Conservation (phyloP, 2,888 invertebrate genomes). For the Lithophane socia region DNA sequence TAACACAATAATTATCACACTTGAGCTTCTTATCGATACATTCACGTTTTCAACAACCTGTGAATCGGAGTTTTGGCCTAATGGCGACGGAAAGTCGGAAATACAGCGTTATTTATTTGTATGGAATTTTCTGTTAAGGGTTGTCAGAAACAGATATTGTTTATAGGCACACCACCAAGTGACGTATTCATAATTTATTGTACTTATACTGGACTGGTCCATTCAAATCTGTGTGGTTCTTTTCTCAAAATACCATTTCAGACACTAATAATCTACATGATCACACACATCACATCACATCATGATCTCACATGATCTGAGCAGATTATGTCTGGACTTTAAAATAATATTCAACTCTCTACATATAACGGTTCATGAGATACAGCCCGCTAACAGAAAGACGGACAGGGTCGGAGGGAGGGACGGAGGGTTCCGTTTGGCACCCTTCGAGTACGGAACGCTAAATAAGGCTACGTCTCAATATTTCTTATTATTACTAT, state of each 20-base stretch:
- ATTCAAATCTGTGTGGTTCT: background rate
- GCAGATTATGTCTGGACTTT: background rate
- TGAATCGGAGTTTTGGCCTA: background rate
- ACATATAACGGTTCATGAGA: no score
- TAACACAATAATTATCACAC: slow-evolving; percentile 14
- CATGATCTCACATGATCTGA: background rate
- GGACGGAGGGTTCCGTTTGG: no score
- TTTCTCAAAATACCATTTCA: background rate
- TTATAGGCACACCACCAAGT: background rate
- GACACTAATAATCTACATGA: background rate
- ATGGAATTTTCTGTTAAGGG: background rate
- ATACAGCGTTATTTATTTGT: background rate
- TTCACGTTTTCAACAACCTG: slow-evolving; percentile 13
- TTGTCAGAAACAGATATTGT: slow-evolving; percentile 3
- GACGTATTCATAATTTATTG: background rate
- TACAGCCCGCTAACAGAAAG: no score
- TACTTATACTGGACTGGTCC: background rate
- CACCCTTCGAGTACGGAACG: no score
- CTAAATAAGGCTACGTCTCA: background rate
- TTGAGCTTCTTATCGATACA: slow-evolving; percentile 2
- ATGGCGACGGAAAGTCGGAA: background rate
- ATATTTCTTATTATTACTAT: background rate
- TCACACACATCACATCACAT: background rate
- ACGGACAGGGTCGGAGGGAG: no score
- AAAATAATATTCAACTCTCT: no score